Evolutionary conservation across 2,113 vertebrate genomes (phyloP).

Genomic region (Raphicerus campestris): DNA sequence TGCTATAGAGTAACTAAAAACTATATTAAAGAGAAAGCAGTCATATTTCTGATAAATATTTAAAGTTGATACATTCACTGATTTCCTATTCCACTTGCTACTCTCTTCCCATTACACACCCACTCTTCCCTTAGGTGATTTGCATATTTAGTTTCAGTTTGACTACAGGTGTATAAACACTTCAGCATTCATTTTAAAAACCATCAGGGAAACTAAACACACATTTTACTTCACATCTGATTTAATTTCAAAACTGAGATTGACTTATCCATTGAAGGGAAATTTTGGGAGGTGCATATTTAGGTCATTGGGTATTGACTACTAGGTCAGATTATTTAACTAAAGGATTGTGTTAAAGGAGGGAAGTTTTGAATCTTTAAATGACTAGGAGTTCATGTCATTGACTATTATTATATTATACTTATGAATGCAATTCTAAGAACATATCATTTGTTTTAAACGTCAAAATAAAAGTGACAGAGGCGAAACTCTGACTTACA

Average conservation of each 20-base stretch:
- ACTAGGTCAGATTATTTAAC: neutral
- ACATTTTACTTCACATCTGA: neutral
- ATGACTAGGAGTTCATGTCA: neutral
- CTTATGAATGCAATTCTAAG: neutral
- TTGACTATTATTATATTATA: neutral
- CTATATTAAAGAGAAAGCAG: neutral
- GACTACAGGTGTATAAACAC: neutral
- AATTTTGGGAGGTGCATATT: neutral
- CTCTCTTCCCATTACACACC: neutral
- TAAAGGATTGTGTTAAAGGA: neutral
- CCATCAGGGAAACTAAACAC: neutral
- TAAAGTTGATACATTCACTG: neutral
- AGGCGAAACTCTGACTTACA: neutral
- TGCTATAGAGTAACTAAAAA: neutral
- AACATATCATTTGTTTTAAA: neutral
- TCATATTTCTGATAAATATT: neutral
- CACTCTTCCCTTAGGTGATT: neutral
- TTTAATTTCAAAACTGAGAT: neutral
- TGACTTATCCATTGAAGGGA: neutral
- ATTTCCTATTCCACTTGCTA: neutral
- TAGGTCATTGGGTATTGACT: neutral
- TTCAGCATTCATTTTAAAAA: neutral
- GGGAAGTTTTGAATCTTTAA: neutral
- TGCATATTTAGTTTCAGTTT: neutral
- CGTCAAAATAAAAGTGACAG: constrained; percentile 26